Base-by-base conservation (phyloP, 2,113 vertebrate genomes). In the Nyctibius bracteatus region DNA sequence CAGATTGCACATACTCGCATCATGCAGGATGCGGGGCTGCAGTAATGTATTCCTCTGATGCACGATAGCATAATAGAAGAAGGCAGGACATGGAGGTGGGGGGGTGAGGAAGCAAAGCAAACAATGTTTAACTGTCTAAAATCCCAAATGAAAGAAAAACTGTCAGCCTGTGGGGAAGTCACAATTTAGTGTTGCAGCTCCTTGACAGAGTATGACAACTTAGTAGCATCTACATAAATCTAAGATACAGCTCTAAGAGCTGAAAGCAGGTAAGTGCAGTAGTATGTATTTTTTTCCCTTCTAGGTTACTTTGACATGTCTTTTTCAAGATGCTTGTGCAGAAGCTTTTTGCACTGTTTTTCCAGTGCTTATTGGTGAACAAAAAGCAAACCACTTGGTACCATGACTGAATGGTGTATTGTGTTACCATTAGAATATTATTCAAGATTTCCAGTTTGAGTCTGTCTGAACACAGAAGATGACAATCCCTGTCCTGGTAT, bases 91-190 rank as follows among this genome's bases (percentile, higher is more conserved):
- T 17, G 31, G 68, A 49, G 47, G 35, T 27, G n/a, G 43, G 10
- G 20, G 72, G 30, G 37, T 86, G 81, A 93, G 70, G 71, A 93
- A 88, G 93, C 86, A 62, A 91, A 94, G 37, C 66, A 94, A 88
- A 94, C 5, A 0, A 5, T 31, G 8, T 65, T 51, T 57, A 91
- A 14, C 78, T 90, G 20, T 54, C 92, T 73, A 70, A 94, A 93
- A 86, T 92, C 51, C n/a, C 43, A 59, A 94, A 80, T 43, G 54
- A 62, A 77, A 85, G 58, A 59, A 89, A 92, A 88, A 17, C 74
- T 57, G n/a, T 35, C 58, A 88, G 30, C 47, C 21, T 62, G 3
- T 47, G 59, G 30, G 30, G 51, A 67, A 77, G 73, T 82, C 58
- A 58, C 44, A 54, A 1, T 66, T 66, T 22, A 61, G 25, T 66